phyloP scores from a whole-genome alignment of 2,888 invertebrate species.

The Cataglyphis rosenhaueri region DNA sequence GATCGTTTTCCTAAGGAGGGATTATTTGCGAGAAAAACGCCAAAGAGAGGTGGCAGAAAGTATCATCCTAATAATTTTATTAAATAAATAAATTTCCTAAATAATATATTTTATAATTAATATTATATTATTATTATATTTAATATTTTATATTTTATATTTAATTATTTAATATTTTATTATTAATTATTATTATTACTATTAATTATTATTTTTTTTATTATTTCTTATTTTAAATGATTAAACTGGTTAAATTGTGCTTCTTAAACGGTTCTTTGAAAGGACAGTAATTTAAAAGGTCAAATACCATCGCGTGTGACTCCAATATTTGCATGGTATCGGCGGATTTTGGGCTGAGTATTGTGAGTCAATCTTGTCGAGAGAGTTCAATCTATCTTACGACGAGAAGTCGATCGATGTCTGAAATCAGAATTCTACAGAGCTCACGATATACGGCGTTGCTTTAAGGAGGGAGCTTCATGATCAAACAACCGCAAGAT shows the following conservation, averaged over 20 bases:
- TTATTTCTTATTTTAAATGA: background rate
- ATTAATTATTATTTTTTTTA: background rate
- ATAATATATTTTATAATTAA: background rate
- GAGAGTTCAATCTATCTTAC: slow-evolving; percentile 47
- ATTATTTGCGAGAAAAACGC: background rate
- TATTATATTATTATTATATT: no score
- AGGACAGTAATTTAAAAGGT: slow-evolving; percentile 14
- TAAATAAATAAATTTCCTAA: background rate
- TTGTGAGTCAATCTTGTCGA: slow-evolving; percentile 46
- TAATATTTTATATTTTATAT: no score
- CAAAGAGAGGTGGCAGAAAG: background rate
- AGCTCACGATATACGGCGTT: slow-evolving; percentile 16
- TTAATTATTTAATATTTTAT: background rate
- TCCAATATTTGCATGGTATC: slow-evolving; percentile 44
- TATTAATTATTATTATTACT: background rate
- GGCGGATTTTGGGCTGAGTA: slow-evolving; percentile 17
- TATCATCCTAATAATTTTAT: background rate
- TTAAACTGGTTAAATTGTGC: background rate
- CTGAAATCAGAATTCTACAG: slow-evolving; percentile 41
- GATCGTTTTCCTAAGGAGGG: slow-evolving; percentile 13
- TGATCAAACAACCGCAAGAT: slow-evolving; percentile 44
- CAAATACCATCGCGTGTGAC: slow-evolving; percentile 24
- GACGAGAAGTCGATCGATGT: slow-evolving; percentile 37
- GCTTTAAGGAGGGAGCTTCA: slow-evolving; percentile 1
- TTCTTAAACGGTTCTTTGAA: background rate